Evolutionary conservation across 2,797 vertebrate genomes (phyloP), one percentile per base, ranked within the genome.

Genomic region (Cirrhinus molitorella): DNA sequence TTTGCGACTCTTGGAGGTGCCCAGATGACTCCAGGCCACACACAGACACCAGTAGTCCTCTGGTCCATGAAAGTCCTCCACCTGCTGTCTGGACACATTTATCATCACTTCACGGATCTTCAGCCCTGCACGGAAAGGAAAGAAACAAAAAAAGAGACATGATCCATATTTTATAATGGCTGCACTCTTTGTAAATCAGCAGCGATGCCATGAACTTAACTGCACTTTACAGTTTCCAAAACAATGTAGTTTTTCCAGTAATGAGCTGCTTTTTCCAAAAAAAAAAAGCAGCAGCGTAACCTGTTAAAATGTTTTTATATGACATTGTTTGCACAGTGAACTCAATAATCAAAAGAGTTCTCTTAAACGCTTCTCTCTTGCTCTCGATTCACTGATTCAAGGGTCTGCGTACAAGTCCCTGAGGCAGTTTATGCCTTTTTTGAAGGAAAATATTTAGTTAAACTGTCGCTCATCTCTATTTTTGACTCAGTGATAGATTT

Each of bases 41-140:
- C 97, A 99, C 49, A 98, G 96, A 79, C 98, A 99, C 98, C 98
- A 99, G 61, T 96, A 99, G 92, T 99, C 97, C 83, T 99, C 97
- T 0, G 97, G 97, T 0, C 98, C 97, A 0, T 99, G 97, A 80
- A 98, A 99, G 85, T 99, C 98, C 83, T 99, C 98, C 87, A 99
- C 98, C 90, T 99, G 97, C 94, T 99, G 98, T 55, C 98, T 95
- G 5, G 97, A 97, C 67, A 99, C 96, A 0, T 99, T 99, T 93
- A 99, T 99, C 91, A 96, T 96, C 85, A 98, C 97, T 90, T 99
- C 97, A 1, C 96, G 95, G 49, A 98, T 94, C 88, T 96, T 97
- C 92, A 98, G 76, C 61, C 98, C 98, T 98, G 92, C 12, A 78
- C 5, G 9, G 28, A 55, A 61, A 65, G 59, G 28, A 51, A 66